Evolutionary conservation across 2,113 vertebrate species (phyloP), one percentile per base, ranked within the genome.

Genomic region (Menidia beryllina): DNA sequence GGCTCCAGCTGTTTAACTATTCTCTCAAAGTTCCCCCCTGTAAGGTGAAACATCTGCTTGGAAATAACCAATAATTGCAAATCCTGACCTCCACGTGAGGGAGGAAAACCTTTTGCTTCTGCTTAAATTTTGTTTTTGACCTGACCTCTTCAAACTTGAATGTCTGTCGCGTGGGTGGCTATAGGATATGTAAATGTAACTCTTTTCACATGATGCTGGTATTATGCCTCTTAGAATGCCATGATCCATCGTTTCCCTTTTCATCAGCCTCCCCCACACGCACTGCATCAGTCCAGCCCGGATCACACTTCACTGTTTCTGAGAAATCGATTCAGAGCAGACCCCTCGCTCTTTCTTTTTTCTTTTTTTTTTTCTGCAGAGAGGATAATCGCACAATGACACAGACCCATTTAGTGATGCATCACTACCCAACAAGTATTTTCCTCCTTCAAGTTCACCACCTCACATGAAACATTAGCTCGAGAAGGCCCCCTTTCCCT

Each of bases 181-280:
- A 69, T 59, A 84, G 77, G 80, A 70, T 81, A 88, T 88, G 88
- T 83, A 86, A 89, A 90, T 90, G 71, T 57, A 50, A 56, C 74
- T 75, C 67, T 76, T 83, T 87, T 87, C 91, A 91, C 88, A 92
- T 91, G 78, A 82, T 77, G 72, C 82, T 43, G 58, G 83, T 83
- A 85, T 88, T 86, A 83, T 83, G 84, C 75, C 73, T 38, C 2
- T 27, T 62, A 69, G 73, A 85, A 86, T 82, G 70, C 65, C 72
- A 82, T 63, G 81, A 88, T 85, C 85, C 79, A 75, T 75, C 71
- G 74, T 85, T 80, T 82, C 79, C 83, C 85, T 86, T 85, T 92
- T 87, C 82, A 87, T 92, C 81, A 88, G 78, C 72, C 75, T 49
- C 80, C 82, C 77, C 73, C 83, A 60, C 77, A 62, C 6, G 57